Conservation (phyloP, 92 coral and sea anemone species). For the Diadumene lineata region DNA sequence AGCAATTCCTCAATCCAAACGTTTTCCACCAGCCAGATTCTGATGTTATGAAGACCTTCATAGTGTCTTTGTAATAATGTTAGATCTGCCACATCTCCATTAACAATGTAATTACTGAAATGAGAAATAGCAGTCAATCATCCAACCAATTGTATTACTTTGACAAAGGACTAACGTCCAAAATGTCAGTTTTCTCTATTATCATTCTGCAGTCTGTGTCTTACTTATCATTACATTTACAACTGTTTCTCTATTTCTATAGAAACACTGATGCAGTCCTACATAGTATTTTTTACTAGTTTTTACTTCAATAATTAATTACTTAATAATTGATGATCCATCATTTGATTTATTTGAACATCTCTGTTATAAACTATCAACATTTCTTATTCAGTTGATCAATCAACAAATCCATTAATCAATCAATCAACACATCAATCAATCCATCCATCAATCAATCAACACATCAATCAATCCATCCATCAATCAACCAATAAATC, state of each 20-base stretch:
- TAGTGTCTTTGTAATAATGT: slow-evolving; percentile 52
- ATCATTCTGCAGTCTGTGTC: too few species aligned
- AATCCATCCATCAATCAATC: not conserved
- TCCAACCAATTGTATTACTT: not conserved
- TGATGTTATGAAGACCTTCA: slow-evolving; percentile 65
- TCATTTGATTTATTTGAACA: too few species aligned
- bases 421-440: not conserved
- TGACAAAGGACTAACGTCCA: too few species aligned
- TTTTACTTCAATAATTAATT: too few species aligned
- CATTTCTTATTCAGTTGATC: not conserved
- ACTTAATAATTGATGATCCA: too few species aligned
- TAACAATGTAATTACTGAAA: slow-evolving; percentile 56
- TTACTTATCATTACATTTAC: too few species aligned
- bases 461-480: not conserved
- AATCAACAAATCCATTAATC: not conserved
- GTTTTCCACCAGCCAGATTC: slow-evolving; percentile 60
- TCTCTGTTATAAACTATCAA: too few species aligned
- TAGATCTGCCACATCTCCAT: slow-evolving; percentile 54
- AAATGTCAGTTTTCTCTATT: too few species aligned
- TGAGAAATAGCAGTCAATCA: not conserved
- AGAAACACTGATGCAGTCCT: too few species aligned
- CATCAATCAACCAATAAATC: not conserved
- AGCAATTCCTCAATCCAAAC: slow-evolving; percentile 53
- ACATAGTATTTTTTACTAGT: too few species aligned
- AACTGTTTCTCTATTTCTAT: too few species aligned